A percentile compares a stretch with the other conserved stretches of the same genome.
Conservation (phyloP, 2,888 invertebrate species). For the Epistrophe eligans region DNA sequence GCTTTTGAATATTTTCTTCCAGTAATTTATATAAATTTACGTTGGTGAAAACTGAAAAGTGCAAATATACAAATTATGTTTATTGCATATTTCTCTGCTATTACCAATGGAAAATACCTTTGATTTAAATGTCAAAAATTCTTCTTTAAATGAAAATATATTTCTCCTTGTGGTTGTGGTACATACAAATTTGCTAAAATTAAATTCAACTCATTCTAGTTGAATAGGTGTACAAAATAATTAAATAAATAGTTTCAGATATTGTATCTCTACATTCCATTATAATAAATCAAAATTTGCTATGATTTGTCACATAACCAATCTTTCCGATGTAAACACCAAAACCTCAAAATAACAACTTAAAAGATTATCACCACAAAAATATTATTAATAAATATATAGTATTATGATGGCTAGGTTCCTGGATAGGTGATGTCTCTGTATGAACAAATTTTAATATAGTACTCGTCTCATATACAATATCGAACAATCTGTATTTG, state of each 20-base stretch:
- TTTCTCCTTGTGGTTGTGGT: neutral
- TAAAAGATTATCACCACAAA: conserved; percentile 64
- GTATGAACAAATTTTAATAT: neutral
- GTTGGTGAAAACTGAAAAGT: too few species aligned
- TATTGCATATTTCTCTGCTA: neutral
- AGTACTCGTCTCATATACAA: neutral
- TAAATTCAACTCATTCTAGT: neutral
- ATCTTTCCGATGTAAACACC: conserved; percentile 61
- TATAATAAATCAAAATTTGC: conserved; percentile 46
- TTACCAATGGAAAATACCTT: neutral
- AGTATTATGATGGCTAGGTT: neutral
- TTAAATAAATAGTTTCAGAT: neutral
- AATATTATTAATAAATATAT: conserved; percentile 43
- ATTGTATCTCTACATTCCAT: conserved; percentile 31
- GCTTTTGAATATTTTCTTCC: too few species aligned
- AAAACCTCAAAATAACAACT: conserved; percentile 53
- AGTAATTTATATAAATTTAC: too few species aligned
- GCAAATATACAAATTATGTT: too few species aligned
- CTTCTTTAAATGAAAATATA: neutral
- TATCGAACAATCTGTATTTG: neutral
- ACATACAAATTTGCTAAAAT: neutral
- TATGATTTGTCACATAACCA: conserved; percentile 67
- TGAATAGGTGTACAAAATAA: neutral
- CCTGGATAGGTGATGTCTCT: neutral
- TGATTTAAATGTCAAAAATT: too few species aligned